These are phyloP conservation scores for Sylvilagus bachmani DNA, from an alignment of 2,113 vertebrate species.

Conservation along the genomic window DNA sequence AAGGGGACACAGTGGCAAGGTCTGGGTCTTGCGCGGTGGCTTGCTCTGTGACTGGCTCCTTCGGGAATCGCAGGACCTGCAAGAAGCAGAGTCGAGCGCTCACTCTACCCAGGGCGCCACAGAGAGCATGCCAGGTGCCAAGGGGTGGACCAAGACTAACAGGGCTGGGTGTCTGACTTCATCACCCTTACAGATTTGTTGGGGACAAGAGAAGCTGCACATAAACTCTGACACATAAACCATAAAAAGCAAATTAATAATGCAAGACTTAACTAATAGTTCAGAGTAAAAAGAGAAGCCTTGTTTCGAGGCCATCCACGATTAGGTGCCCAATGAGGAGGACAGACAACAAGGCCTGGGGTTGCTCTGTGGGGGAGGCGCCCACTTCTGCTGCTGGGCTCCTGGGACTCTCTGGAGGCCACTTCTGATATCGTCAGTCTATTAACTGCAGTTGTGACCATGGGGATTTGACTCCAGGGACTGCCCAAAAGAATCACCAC, in stretches of 20 bases:
- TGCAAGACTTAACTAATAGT: conserved; percentile 68
- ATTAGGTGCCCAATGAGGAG: conserved; percentile 63
- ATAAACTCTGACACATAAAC: conserved; percentile 42
- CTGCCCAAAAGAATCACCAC: not conserved
- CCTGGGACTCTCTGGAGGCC: not conserved
- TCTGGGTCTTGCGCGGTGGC: not conserved
- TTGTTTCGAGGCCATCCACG: not conserved
- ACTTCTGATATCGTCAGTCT: not conserved
- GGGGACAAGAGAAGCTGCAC: conserved; percentile 17
- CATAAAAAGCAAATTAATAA: conserved; percentile 65
- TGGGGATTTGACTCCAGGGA: conserved; percentile 14
- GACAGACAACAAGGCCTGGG: conserved; percentile 7
- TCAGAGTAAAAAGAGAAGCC: conserved; percentile 24
- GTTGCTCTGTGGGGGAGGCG: not conserved
- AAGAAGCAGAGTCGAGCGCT: not conserved
- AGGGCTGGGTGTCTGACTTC: conserved; percentile 10
- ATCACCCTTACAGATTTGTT: not conserved
- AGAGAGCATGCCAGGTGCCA: not conserved
- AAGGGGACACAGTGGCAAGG: not conserved
- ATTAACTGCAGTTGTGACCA: not conserved
- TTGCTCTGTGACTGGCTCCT: not conserved
- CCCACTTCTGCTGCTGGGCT: not conserved
- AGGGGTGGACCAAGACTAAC: not conserved
- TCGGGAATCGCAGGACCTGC: not conserved
- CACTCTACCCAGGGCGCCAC: not conserved